phyloP scores from a whole-genome alignment of 2,797 vertebrate genomes.

The Poeciliopsis gracilis region DNA sequence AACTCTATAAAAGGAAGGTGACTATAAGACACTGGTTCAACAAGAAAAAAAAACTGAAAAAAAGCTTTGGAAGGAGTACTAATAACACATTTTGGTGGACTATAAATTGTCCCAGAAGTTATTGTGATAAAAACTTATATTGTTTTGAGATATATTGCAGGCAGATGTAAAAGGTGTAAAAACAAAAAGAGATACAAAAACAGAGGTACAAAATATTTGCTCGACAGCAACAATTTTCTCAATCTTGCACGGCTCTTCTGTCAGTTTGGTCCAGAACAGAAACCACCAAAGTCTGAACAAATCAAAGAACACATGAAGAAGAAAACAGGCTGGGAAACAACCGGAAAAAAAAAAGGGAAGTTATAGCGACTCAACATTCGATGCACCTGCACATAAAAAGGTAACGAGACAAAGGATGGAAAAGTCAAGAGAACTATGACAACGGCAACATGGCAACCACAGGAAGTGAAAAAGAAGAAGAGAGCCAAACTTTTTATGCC shows the following conservation, averaged over 20 bases:
- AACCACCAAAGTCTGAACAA: background rate
- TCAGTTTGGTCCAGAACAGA: background rate
- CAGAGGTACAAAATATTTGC: background rate
- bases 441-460: background rate
- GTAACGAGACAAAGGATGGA: background rate
- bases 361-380: background rate
- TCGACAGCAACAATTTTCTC: background rate
- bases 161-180: background rate
- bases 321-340: background rate
- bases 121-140: too few relatives aligned
- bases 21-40: background rate
- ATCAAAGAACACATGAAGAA: background rate
- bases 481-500: too few relatives aligned
- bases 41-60: background rate
- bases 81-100: too few relatives aligned
- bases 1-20: constrained; percentile 9
- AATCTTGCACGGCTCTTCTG: background rate
- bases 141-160: background rate
- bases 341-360: background rate
- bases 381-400: background rate
- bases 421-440: constrained; percentile 32
- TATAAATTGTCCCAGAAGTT: too few relatives aligned
- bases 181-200: background rate
- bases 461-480: constrained; percentile 6
- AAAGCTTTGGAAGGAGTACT: background rate